These are phyloP conservation scores for Ataeniobius toweri DNA, from an alignment of 2,797 vertebrate genomes.

Conservation along the genomic window DNA sequence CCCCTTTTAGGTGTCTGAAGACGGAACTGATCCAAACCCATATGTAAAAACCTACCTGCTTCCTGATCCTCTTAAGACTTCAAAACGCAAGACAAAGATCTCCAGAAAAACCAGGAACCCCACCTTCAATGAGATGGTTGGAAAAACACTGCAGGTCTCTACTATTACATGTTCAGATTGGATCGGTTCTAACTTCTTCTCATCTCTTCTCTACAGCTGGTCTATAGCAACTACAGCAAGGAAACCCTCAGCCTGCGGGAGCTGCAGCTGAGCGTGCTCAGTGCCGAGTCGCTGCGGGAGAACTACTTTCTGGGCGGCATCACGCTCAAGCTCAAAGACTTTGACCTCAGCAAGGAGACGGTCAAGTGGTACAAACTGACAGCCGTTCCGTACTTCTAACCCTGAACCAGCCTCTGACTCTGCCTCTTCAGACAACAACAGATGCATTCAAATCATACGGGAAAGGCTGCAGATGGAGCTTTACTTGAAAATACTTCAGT, in stretches of 20 bases:
- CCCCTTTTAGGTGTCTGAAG: constrained; percentile 88
- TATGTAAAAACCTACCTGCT: constrained; percentile 99
- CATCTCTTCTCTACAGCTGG: constrained; percentile 81
- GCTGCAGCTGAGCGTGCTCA: constrained; percentile 95
- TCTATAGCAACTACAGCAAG: constrained; percentile 95
- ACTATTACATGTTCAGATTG: background rate
- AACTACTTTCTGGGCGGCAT: constrained; percentile 96
- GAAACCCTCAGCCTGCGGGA: constrained; percentile 91
- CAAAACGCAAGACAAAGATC: constrained; percentile 97
- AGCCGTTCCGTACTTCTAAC: constrained; percentile 86
- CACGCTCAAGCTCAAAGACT: constrained; percentile 94
- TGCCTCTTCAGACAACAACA: constrained; percentile 12
- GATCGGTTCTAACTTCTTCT: background rate
- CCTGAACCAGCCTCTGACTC: constrained; percentile 9
- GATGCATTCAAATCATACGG: constrained; percentile 41
- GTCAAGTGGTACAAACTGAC: constrained; percentile 96
- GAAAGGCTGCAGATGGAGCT: constrained; percentile 26
- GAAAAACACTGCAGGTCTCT: background rate
- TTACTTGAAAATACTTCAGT: constrained; percentile 53
- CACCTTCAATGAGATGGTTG: constrained; percentile 98
- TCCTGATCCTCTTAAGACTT: constrained; percentile 94
- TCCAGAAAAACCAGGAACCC: constrained; percentile 96
- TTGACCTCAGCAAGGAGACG: constrained; percentile 96
- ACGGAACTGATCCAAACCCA: constrained; percentile 94
- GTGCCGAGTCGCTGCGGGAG: constrained; percentile 94